phyloP scores from a whole-genome alignment of 2,797 vertebrate genomes.

The Kryptopterus vitreolus region DNA sequence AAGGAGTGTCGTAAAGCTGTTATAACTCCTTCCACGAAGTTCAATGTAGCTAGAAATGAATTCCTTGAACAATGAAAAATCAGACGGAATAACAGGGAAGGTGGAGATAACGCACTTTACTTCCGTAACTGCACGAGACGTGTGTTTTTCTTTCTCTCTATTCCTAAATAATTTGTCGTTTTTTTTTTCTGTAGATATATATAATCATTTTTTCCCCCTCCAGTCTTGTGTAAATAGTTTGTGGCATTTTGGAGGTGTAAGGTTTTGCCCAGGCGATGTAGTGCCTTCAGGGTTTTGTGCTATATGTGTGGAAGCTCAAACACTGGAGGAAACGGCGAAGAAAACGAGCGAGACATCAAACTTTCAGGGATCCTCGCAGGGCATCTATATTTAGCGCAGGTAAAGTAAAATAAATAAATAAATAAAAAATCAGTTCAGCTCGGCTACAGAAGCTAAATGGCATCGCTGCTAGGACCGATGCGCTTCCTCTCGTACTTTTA shows the following conservation, averaged over 20 bases:
- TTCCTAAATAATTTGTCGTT: background rate
- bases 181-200: background rate
- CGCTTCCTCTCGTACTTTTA: constrained; percentile 73
- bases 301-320: constrained; percentile 12
- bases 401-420: no score
- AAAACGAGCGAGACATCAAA: constrained; percentile 29
- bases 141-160: no score
- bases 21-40: no score
- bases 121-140: background rate
- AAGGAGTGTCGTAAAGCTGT: no score
- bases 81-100: no score
- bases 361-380: constrained; percentile 18
- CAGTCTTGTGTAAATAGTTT: constrained; percentile 24
- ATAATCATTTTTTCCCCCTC: no score
- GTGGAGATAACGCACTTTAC: no score
- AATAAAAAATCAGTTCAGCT: constrained; percentile 43
- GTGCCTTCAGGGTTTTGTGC: constrained; percentile 7
- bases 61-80: no score
- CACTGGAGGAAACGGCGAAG: constrained; percentile 12
- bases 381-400: constrained; percentile 23
- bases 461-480: constrained; percentile 68
- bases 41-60: no score
- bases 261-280: constrained; percentile 9
- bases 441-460: constrained; percentile 70
- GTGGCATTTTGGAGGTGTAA: constrained; percentile 18